Evolutionary conservation across 2,888 invertebrate species (phyloP), one percentile per base, ranked within the genome.

Genomic region (Tenodera sinensis): DNA sequence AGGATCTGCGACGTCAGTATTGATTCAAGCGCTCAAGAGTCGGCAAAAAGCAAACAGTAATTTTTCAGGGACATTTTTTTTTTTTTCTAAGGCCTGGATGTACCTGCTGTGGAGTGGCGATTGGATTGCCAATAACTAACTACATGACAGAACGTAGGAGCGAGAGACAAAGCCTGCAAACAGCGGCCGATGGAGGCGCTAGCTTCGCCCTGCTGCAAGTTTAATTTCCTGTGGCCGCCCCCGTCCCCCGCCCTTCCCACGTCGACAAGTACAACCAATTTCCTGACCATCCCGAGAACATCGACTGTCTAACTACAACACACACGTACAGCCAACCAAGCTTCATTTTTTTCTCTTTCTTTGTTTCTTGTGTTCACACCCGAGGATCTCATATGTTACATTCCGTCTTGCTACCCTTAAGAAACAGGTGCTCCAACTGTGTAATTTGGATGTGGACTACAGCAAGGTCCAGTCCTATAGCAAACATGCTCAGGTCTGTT

Each of bases 251-350:
- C 34, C 47, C 88, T 83, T 83, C 85, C 84, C 42, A 83, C 28
- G 84, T 54, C 85, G 42, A 71, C 88, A 85, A 82, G 47, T 83
- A 88, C 89, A 88, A 88, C 89, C 89, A 89, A 89, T 89, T 89
- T 89, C 89, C 89, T 89, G 89, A 88, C 89, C 89, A 89, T 83
- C 89, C 54, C 89, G 47, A 87, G 87, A 87, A 87, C 83, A 71
- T 83, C 87, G 83, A 83, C 86, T 81, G 86, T 20, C 87, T 87
- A 87, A 87, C 87, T 87, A 42, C 54, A 27, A n/a, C 54, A 47
- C 85, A 85, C 28, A 85, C 47, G 54, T 54, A 54, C 14, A 71
- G 54, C 6, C 54, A 71, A 25, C 54, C 54, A 71, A 71, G 54
- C 54, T 54, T 54, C 14, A 54, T 54, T 54, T 54, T 54, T 54